Base-by-base conservation (phyloP, 2,113 vertebrate genomes). In the Psittacara wagleri region DNA sequence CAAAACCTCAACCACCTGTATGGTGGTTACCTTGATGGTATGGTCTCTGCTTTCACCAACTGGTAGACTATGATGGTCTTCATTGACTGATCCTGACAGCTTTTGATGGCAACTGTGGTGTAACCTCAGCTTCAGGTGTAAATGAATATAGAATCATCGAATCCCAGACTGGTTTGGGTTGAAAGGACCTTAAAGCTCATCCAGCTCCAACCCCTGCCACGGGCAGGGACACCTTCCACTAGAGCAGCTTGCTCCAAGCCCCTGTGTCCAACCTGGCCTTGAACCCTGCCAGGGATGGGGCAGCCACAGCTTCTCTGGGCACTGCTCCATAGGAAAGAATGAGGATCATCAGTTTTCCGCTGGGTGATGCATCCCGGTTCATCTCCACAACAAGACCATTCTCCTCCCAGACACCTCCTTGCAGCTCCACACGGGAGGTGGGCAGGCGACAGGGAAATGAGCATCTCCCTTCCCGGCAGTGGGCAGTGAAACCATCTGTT, bases 341-440 rank as follows among this genome's bases (percentile, higher is more conserved):
- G 24, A 16, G 18, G 62, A 35, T 10, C 51, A 6, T 29, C 20
- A 5, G 25, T 25, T 35, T 31, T 4, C 35, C 1, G 7, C 48
- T 39, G 51, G 62, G n/a, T 0, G 0, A 48, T 17, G n/a, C 8
- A 5, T n/a, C 28, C 49, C 1, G n/a, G 16, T 29, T 3, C 3
- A 43, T 25, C 41, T 4, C 35, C 15, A 31, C 51, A n/a, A 20
- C 2, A 35, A 27, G 54, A 37, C 37, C 3, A 1, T 70, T 54
- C 74, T 78, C 54, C 39, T 62, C 69, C 64, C 54, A 44, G 28
- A 37, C 11, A 5, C 17, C 33, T 52, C 31, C 61, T 25, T 17
- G 43, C n/a, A 86, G 52, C 41, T 33, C 49, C 28, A 7, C 6
- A 1, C 29, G 25, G 62, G n/a, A 67, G 62, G 7, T 19, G 62